Percentiles rank a stretch among this genome's conserved stretches.
Evolutionary conservation across 1,140 invertebrate species (phyloP).

Genomic region (Caenorhabditis tropicalis): DNA sequence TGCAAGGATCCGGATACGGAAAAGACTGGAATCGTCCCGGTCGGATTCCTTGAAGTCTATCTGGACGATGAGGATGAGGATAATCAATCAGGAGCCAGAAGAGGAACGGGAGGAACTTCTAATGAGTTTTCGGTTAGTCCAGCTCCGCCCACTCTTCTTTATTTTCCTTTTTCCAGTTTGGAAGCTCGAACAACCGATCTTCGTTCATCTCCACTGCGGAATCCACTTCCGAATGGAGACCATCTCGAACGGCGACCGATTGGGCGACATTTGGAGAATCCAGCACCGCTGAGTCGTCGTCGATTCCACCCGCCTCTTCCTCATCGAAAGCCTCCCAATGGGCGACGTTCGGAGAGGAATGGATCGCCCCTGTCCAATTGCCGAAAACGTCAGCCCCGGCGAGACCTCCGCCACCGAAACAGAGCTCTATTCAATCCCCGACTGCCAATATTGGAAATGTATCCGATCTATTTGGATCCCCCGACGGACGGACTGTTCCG

Average conservation of each 20-base stretch:
- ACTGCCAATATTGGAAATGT: neutral
- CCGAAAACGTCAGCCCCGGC: slow-evolving; percentile 39
- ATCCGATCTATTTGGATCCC: neutral
- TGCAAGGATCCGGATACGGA: slow-evolving; percentile 64
- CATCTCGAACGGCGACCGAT: neutral
- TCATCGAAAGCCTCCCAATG: slow-evolving; percentile 6
- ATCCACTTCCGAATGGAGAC: slow-evolving; percentile 20
- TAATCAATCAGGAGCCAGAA: neutral
- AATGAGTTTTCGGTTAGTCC: neutral
- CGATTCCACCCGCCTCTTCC: neutral
- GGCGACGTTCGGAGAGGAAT: slow-evolving; percentile 52
- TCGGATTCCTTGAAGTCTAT: slow-evolving; percentile 66
- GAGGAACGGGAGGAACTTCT: neutral
- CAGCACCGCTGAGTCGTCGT: too few relatives aligned
- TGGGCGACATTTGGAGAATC: neutral
- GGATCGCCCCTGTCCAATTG: slow-evolving; percentile 36
- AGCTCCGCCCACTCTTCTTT: neutral
- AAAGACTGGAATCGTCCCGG: slow-evolving; percentile 61
- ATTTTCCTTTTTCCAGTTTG: slow-evolving; percentile 2
- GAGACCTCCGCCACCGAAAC: slow-evolving; percentile 52
- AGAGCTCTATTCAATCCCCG: neutral
- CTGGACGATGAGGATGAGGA: slow-evolving; percentile 59
- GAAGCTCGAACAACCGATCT: neutral
- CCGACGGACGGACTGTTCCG: neutral
- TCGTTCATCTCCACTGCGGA: neutral